Evolutionary conservation across 1,140 invertebrate genomes (phyloP), one percentile per base, ranked within the genome.

Genomic region (Schlechtendalia chinensis): DNA sequence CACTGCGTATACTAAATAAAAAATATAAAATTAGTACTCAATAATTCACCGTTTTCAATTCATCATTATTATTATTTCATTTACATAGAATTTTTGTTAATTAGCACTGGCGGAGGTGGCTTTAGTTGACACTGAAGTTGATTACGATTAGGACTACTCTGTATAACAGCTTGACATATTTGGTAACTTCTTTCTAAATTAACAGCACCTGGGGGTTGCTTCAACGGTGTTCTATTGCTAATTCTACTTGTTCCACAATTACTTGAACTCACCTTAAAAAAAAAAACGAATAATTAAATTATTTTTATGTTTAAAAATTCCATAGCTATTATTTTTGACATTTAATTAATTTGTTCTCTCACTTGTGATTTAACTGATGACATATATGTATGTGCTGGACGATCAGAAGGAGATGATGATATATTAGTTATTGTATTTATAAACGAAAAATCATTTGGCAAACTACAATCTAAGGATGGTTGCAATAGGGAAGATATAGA

Each of bases 91-190:
- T 50, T 54, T 47, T 86, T 86, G 67, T 86, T 85, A 1, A 87
- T 87, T n/a, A 93, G 87, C 56, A 93, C 87, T 74, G 92, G 90
- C 1, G 93, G 93, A 11, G 93, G 93, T 81, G 92, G 92, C 80
- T 93, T 93, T 81, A 96, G 86, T 84, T 96, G 94, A 22, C 92
- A 91, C 81, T 93, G 90, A n/a, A 96, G 85, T 84, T 95, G 93
- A 85, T 95, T 93, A 27, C 94, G 87, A 86, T 96, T 96, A 0
- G 93, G 93, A 84, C 93, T 95, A 84, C 94, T 96, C 87, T 96
- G 94, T 82, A 97, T 95, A 2, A 96, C 95, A 56, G 94, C 94
- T 86, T 97, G 94, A 86, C 96, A 97, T 83, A 98, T 98, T 86
- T 97, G 95, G 85, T 97, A 96, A 83, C 96, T 97, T 47, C 96